Evolutionary conservation across 2,797 vertebrate species (phyloP).

Genomic region (Cheirogaleus major): DNA sequence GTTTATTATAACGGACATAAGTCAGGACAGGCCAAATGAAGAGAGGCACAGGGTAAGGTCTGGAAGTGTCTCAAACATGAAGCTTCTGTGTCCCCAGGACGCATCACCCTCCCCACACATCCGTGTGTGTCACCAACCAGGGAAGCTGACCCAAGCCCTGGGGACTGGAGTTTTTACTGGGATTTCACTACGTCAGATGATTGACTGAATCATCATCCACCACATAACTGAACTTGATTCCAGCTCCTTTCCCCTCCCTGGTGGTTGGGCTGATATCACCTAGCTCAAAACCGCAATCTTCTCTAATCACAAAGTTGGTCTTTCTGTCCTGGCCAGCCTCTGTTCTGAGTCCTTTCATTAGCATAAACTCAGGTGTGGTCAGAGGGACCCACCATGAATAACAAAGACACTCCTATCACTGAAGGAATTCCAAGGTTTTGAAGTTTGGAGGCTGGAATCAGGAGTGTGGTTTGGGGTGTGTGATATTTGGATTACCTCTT

Average conservation of each 20-base stretch:
- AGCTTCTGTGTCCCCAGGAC: not conserved
- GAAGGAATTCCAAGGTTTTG: not conserved
- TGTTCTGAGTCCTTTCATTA: not conserved
- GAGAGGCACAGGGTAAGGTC: not conserved
- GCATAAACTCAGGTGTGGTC: not conserved
- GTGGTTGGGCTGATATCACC: not conserved
- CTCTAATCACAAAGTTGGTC: not conserved
- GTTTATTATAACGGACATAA: not conserved
- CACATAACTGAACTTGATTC: not conserved
- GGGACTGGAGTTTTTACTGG: not conserved
- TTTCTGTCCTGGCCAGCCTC: not conserved
- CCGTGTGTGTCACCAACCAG: not conserved
- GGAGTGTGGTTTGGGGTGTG: not conserved
- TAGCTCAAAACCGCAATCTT: not conserved
- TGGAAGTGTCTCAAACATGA: not conserved
- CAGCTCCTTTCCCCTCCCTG: not conserved
- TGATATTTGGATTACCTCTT: not conserved
- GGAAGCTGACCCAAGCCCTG: not conserved
- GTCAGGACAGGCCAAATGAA: not conserved
- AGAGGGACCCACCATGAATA: not conserved
- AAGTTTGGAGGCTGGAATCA: not conserved
- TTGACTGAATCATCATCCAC: not conserved
- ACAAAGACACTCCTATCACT: not conserved
- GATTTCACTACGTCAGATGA: not conserved
- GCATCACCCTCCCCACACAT: too few species aligned